phyloP scores from a whole-genome alignment of 2,113 vertebrate species.

The Microtus montanus region DNA sequence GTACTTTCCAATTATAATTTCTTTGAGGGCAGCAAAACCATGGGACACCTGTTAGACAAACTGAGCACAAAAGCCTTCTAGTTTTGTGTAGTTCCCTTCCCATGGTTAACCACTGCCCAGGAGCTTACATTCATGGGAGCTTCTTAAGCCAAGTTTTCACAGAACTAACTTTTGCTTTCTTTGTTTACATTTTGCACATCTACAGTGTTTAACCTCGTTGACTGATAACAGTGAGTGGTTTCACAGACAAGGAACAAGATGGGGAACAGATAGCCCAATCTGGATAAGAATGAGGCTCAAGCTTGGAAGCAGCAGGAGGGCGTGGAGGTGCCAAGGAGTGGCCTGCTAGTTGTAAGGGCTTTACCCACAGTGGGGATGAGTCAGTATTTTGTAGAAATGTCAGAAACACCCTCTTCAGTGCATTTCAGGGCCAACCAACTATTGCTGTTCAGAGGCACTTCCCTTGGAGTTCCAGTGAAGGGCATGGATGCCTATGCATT shows the following conservation, averaged over 20 bases:
- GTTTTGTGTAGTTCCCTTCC: constrained; percentile 42
- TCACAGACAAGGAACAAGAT: neutral
- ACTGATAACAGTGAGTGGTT: neutral
- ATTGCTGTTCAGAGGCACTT: neutral
- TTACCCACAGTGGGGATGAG: neutral
- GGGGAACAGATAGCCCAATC: neutral
- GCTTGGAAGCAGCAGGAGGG: neutral
- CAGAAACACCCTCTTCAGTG: neutral
- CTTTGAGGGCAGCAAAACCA: constrained; percentile 36
- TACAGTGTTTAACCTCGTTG: neutral
- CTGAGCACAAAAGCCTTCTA: neutral
- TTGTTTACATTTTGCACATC: neutral
- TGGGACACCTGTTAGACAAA: neutral
- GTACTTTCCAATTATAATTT: constrained; percentile 13
- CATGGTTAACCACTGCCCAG: neutral
- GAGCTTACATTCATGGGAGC: neutral
- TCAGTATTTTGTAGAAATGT: neutral
- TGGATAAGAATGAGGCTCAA: neutral
- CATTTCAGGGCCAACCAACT: neutral
- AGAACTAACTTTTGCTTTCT: constrained; percentile 19
- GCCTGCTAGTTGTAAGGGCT: neutral
- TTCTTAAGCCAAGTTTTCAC: constrained; percentile 20
- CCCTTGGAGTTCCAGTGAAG: neutral
- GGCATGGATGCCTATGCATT: neutral
- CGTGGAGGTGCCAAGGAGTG: neutral